Evolutionary conservation across 37 sponge, comb jelly and placozoan genomes (phyloP).

Genomic region (Halisarca cf. caerulea): DNA sequence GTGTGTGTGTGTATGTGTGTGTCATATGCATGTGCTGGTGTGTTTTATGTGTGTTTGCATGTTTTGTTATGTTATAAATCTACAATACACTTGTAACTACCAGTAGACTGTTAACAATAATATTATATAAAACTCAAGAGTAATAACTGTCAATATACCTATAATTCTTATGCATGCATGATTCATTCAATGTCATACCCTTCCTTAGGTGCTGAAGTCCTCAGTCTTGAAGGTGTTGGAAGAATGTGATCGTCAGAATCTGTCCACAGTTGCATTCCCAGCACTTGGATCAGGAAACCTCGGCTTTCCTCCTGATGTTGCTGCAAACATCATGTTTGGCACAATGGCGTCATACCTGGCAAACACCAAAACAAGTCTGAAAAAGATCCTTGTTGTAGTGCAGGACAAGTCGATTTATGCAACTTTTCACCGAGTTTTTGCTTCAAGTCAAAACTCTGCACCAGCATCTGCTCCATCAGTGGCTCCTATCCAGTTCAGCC

Average conservation of each 20-base stretch:
- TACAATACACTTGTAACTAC: no score
- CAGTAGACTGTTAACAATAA: no score
- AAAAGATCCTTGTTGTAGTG: slow-evolving; percentile 8
- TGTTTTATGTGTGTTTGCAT: no score
- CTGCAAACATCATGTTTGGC: slow-evolving; percentile 15
- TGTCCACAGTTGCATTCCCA: slow-evolving; percentile 25
- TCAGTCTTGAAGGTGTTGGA: slow-evolving; percentile 1
- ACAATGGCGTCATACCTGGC: neutral
- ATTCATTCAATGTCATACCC: no score
- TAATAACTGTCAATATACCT: no score
- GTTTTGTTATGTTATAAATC: no score
- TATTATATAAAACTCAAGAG: no score
- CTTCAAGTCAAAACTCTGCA: no score
- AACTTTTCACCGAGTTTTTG: neutral
- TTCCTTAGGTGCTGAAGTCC: neutral
- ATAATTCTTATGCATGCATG: no score
- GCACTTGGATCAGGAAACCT: slow-evolving; percentile 34
- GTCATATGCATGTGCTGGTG: no score
- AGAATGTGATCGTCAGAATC: slow-evolving; percentile 25
- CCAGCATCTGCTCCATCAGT: neutral
- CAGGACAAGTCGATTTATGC: neutral
- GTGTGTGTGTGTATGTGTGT: no score
- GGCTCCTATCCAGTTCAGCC: neutral
- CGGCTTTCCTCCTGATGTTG: slow-evolving; percentile 1
- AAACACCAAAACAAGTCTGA: neutral